Conservation (phyloP, 2,888 invertebrate genomes). For the Calameuta idolon region DNA sequence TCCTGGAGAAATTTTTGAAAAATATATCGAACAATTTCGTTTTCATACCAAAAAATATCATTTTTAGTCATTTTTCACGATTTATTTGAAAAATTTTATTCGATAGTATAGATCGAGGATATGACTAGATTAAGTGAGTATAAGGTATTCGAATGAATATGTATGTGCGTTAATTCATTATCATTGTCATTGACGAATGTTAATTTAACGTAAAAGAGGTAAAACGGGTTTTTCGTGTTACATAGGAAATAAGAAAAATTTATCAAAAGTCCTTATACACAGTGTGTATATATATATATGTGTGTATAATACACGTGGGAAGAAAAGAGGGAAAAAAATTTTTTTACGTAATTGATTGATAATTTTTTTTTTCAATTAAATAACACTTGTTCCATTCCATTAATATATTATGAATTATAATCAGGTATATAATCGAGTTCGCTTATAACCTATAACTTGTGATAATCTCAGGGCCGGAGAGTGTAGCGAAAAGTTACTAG, state of each 20-base stretch:
- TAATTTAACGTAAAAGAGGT: not conserved
- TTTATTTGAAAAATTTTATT: not conserved
- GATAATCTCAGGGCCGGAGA: slow-evolving; percentile 15
- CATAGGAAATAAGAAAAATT: not conserved
- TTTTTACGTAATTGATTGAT: not conserved
- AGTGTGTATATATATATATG: not conserved
- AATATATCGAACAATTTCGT: too few species aligned
- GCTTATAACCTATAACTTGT: not conserved
- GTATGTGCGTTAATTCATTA: not conserved
- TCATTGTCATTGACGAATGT: not conserved
- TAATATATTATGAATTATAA: not conserved
- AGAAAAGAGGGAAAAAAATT: not conserved
- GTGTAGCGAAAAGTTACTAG: not conserved
- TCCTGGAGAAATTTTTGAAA: too few species aligned
- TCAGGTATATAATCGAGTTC: not conserved
- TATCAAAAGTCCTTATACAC: not conserved
- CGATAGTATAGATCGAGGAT: not conserved
- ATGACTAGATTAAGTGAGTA: not conserved
- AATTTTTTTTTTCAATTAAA: not conserved
- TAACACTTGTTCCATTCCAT: not conserved
- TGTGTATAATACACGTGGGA: not conserved
- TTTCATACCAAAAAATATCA: too few species aligned
- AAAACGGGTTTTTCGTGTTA: not conserved
- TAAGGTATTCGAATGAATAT: not conserved
- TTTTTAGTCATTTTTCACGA: not conserved